Conservation (phyloP, 1,140 invertebrate genomes). For the Drosophila ogumai region DNA sequence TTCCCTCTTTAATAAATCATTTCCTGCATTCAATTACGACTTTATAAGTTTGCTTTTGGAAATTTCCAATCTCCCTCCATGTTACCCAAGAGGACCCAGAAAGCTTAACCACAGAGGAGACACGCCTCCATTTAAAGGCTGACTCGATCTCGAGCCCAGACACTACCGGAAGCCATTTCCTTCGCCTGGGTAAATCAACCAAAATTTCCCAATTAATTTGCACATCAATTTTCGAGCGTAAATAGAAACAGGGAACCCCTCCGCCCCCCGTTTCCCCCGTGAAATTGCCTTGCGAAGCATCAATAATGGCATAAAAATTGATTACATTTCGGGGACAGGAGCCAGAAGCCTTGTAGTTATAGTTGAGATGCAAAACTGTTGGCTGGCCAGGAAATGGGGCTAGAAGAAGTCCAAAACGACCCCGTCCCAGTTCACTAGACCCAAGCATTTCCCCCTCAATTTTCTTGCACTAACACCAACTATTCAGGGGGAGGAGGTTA, state of each 20-base stretch:
- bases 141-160: conserved; percentile 41
- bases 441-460: conserved; percentile 10
- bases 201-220: conserved; percentile 80
- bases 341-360: conserved; percentile 49
- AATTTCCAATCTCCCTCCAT: neutral
- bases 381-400: conserved; percentile 62
- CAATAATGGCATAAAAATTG: conserved; percentile 82
- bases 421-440: conserved; percentile 5
- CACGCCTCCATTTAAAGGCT: conserved; percentile 72
- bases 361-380: conserved; percentile 57
- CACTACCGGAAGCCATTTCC: conserved; percentile 58
- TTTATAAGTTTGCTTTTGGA: neutral
- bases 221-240: conserved; percentile 59
- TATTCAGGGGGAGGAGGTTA: conserved; percentile 24
- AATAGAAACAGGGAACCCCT: conserved; percentile 45
- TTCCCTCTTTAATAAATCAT: neutral
- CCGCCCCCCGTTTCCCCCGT: neutral
- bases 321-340: conserved; percentile 64
- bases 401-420: conserved; percentile 25
- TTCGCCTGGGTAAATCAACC: conserved; percentile 38
- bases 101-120: conserved; percentile 55
- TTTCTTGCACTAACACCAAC: conserved; percentile 64
- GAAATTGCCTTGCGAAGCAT: conserved; percentile 73
- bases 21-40: neutral
- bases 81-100: conserved; percentile 28